Conservation (phyloP, 2,888 invertebrate species). For the Horisme vitalbata region DNA sequence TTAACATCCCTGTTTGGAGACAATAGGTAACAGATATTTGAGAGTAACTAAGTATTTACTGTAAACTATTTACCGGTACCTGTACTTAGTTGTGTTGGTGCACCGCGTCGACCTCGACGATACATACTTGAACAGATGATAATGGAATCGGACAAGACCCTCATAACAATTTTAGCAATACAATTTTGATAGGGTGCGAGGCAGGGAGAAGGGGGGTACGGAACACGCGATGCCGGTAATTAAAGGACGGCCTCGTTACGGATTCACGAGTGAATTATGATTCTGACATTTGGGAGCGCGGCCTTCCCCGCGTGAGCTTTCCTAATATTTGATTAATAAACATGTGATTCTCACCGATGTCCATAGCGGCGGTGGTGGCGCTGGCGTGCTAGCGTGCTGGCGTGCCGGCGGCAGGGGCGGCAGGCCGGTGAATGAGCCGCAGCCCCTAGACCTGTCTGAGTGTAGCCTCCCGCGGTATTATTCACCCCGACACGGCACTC, state of each 20-base stretch:
- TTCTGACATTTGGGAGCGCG: constrained; percentile 15
- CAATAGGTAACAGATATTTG: constrained; percentile 3
- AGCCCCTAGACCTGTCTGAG: constrained; percentile 44
- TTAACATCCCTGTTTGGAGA: constrained; percentile 39
- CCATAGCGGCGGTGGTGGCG: too few relatives aligned
- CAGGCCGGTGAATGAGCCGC: constrained; percentile 13
- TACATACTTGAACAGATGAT: constrained; percentile 1
- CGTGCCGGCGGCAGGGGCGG: constrained; percentile 8
- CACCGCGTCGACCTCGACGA: too few relatives aligned
- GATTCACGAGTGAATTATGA: constrained; percentile 16
- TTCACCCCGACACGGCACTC: constrained; percentile 43
- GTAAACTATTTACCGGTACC: too few relatives aligned
- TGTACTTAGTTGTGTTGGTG: too few relatives aligned
- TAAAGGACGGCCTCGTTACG: constrained; percentile 11
- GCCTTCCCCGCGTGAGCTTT: background rate
- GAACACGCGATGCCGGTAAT: constrained; percentile 10
- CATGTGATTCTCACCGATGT: constrained; percentile 50
- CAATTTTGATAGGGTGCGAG: background rate
- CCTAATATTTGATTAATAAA: constrained; percentile 10
- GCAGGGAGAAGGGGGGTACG: background rate
- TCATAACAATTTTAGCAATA: constrained; percentile 4
- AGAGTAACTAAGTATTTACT: too few relatives aligned
- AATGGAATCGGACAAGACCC: background rate
- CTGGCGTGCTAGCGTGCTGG: too few relatives aligned
- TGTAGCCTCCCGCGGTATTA: constrained; percentile 44